phyloP scores from a whole-genome alignment of 2,888 invertebrate species.

The Herminia tarsipennalis region DNA sequence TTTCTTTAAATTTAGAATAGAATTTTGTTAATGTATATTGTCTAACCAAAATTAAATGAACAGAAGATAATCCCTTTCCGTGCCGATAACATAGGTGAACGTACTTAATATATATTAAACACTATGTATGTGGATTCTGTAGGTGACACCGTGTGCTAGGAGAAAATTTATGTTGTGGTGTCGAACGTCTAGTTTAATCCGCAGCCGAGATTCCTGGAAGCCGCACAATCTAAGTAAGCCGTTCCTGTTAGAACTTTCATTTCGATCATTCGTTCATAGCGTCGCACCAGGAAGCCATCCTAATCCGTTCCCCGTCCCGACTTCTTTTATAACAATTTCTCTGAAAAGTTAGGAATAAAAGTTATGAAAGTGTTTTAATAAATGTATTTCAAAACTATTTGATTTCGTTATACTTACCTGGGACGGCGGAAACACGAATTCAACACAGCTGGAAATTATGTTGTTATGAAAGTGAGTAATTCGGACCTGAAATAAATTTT shows the following conservation, averaged over 20 bases:
- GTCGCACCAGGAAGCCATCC: slow-evolving; percentile 53
- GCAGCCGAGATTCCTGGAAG: slow-evolving; percentile 63
- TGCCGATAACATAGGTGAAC: too few relatives aligned
- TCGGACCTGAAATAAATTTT: too few relatives aligned
- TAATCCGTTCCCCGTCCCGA: slow-evolving; percentile 62
- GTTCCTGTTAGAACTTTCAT: slow-evolving; percentile 70
- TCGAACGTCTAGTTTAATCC: slow-evolving; percentile 74
- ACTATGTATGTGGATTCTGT: too few relatives aligned
- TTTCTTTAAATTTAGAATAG: too few relatives aligned
- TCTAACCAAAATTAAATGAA: too few relatives aligned
- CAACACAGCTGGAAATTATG: slow-evolving; percentile 20
- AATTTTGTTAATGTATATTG: too few relatives aligned
- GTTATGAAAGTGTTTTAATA: slow-evolving; percentile 50
- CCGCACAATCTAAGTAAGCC: slow-evolving; percentile 74
- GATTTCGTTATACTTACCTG: slow-evolving; percentile 24
- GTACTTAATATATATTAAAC: too few relatives aligned
- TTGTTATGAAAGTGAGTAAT: not conserved
- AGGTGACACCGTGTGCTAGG: slow-evolving; percentile 58
- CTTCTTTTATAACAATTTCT: slow-evolving; percentile 54
- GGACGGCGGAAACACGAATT: slow-evolving; percentile 1
- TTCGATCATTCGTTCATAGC: slow-evolving; percentile 68
- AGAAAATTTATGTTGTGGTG: slow-evolving; percentile 73
- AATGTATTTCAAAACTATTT: slow-evolving; percentile 50
- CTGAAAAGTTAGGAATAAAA: slow-evolving; percentile 62
- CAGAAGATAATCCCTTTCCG: too few relatives aligned